Evolutionary conservation across 2,113 vertebrate species (phyloP).

Genomic region (Cichladusa arquata): DNA sequence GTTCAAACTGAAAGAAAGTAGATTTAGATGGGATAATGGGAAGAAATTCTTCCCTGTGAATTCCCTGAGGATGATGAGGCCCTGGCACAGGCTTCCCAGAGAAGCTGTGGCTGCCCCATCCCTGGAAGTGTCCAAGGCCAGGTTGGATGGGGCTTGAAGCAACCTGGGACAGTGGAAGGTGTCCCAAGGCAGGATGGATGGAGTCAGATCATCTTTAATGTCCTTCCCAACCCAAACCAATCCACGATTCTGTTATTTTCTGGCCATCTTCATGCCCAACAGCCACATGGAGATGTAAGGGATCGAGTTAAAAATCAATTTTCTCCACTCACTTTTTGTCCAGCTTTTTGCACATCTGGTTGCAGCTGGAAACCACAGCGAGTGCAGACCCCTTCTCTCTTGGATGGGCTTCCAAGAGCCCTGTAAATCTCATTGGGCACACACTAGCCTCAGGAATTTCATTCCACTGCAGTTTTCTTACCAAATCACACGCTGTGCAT

Average conservation of each 20-base stretch:
- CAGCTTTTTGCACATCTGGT: not conserved
- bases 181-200: not conserved
- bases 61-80: not conserved
- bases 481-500: not conserved
- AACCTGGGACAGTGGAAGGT: not conserved
- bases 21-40: not conserved
- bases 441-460: not conserved
- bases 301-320: not conserved
- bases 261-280: not conserved
- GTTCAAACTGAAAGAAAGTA: not conserved
- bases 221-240: not conserved
- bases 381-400: not conserved
- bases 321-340: not conserved
- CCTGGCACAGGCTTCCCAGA: accelerated
- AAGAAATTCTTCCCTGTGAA: not conserved
- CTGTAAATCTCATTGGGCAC: not conserved
- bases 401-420: not conserved
- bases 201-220: accelerated
- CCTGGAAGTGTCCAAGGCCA: not conserved
- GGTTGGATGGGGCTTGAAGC: accelerated
- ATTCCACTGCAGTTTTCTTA: not conserved
- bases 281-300: not conserved
- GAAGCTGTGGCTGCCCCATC: not conserved
- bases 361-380: not conserved
- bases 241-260: not conserved